Conservation (phyloP, 2,888 invertebrate genomes). For the Nipponacmea schrenckii region DNA sequence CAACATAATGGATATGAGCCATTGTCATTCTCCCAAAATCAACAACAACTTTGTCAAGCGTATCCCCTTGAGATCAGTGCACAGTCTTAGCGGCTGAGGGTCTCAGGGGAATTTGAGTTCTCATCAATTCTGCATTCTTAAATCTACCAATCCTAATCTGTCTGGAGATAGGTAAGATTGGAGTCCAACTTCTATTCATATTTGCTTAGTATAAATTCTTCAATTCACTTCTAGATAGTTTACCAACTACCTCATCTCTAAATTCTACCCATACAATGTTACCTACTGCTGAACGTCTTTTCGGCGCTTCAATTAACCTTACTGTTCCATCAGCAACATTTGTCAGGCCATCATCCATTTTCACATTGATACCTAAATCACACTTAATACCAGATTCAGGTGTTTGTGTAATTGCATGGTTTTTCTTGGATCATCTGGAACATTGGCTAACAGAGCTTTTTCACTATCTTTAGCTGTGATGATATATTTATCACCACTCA, state of each 20-base stretch:
- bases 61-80: constrained; percentile 29
- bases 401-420: constrained; percentile 24
- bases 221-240: constrained; percentile 9
- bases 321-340: constrained; percentile 37
- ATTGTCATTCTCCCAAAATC: constrained; percentile 16
- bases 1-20: constrained; percentile 27
- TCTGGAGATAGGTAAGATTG: constrained; percentile 16
- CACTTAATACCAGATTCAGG: constrained; percentile 24
- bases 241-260: constrained; percentile 17
- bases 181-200: constrained; percentile 24
- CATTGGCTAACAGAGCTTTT: constrained; percentile 18
- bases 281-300: constrained; percentile 10
- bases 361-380: constrained; percentile 31
- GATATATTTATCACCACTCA: constrained; percentile 10
- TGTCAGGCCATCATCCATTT: constrained; percentile 34
- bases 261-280: constrained; percentile 25
- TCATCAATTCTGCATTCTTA: constrained; percentile 12
- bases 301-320: constrained; percentile 16
- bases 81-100: constrained; percentile 26
- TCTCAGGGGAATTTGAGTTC: constrained; percentile 28
- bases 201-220: constrained; percentile 14
- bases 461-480: constrained; percentile 29
- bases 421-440: constrained; percentile 11
- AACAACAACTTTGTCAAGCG: constrained; percentile 17
- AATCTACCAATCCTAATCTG: constrained; percentile 16